Evolutionary conservation across 2,797 vertebrate species (phyloP), one percentile per base, ranked within the genome.

Genomic region (Lutjanus campechanus): DNA sequence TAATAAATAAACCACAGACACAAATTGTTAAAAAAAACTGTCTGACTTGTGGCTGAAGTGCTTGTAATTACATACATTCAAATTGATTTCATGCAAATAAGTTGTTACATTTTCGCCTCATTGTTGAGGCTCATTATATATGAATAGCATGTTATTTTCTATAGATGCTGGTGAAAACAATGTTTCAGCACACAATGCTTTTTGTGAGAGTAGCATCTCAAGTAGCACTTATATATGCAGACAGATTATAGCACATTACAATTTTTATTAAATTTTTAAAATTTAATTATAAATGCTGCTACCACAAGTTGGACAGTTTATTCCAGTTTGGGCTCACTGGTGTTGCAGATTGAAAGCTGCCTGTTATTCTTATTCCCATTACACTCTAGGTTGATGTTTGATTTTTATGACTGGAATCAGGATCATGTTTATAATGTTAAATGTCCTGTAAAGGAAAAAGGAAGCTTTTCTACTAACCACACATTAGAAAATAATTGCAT

Each of bases 11-110:
- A 36, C 29, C 29, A 73, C 29, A 54, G 54, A 71, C 69, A 61
- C 53, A 36, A 36, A 36, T 36, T 36, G 29, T 36, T 36, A 3
- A 4, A 36, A 36, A 36, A 40, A 29, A 70, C 19, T 51, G 47
- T 74, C 64, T 4, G 47, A 68, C 5, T 73, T 63, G 64, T 60
- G 54, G 49, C 49, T 43, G 11, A 79, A 77, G 73, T 61, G 75
- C 11, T 72, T 55, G 12, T 87, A 80, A 88, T 91, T 84, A 76
- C 59, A 82, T 73, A 75, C 68, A 71, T 83, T 69, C 36, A 88
- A 73, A 56, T 51, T 76, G 25, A 70, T 79, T 86, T 69, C 36
- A 84, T 77, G 11, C n/a, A 78, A 68, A 76, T 54, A 65, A 51
- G 54, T 49, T 81, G 55, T 70, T 51, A 47, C 58, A 22, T 73